Evolutionary conservation across 2,888 invertebrate genomes (phyloP).

Genomic region (Furcula furcula): DNA sequence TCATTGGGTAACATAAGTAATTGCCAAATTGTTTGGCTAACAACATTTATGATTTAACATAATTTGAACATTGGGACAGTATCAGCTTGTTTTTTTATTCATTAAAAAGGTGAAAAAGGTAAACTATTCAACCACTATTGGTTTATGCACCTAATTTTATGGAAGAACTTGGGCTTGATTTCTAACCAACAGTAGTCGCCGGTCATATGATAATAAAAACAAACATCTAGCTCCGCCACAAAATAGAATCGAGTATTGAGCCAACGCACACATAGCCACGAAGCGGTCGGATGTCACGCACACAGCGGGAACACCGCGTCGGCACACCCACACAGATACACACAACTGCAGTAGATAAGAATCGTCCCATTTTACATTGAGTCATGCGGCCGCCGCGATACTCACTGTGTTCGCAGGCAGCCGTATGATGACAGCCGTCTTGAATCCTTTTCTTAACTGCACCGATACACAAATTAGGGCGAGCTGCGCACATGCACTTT

Average conservation of each 20-base stretch:
- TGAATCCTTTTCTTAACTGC: conserved; percentile 65
- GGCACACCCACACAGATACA: conserved; percentile 57
- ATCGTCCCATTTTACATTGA: conserved; percentile 80
- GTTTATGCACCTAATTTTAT: too few relatives aligned
- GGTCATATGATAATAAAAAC: conserved; percentile 81
- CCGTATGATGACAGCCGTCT: conserved; percentile 80
- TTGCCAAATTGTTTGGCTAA: too few relatives aligned
- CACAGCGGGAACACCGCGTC: conserved; percentile 42
- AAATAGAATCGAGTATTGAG: conserved; percentile 80
- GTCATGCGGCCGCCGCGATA: conserved; percentile 71
- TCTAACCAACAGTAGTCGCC: conserved; percentile 53
- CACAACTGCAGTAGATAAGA: conserved; percentile 68
- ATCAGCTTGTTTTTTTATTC: too few relatives aligned
- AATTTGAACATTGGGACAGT: too few relatives aligned
- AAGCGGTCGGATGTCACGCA: conserved; percentile 74
- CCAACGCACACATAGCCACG: conserved; percentile 61
- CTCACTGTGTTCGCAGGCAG: conserved; percentile 80
- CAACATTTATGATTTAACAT: too few relatives aligned
- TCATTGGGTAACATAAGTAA: too few relatives aligned
- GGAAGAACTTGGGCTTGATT: conserved; percentile 14
- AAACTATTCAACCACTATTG: too few relatives aligned
- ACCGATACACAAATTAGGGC: conserved; percentile 60
- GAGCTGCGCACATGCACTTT: conserved; percentile 64
- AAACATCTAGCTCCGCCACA: conserved; percentile 76
- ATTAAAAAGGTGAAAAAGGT: too few relatives aligned